Conservation (phyloP, 2,797 vertebrate species). For the Onychomys leucogaster region DNA sequence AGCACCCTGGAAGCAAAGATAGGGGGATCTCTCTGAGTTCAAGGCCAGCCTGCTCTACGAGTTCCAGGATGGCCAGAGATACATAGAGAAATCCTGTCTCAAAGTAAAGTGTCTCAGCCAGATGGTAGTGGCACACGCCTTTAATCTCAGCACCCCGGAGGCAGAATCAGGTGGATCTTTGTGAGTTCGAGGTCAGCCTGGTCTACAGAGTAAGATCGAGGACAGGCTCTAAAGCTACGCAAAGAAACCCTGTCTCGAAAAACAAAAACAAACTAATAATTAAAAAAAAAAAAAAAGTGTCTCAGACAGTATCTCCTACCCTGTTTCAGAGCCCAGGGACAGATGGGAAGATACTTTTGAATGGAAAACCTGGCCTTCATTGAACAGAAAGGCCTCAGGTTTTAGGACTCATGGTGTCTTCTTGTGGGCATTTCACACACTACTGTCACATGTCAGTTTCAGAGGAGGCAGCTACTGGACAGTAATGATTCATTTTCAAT, state of each 20-base stretch:
- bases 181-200: not conserved
- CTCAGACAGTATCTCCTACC: not conserved
- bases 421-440: not conserved
- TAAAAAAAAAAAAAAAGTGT: not conserved
- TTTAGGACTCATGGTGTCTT: not conserved
- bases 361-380: not conserved
- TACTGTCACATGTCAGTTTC: not conserved
- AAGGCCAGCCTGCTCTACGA: not conserved
- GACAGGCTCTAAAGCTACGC: not conserved
- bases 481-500: not conserved
- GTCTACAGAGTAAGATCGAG: not conserved
- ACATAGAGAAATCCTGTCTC: not conserved
- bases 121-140: not conserved
- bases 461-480: not conserved
- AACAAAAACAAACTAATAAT: not conserved
- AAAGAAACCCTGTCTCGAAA: not conserved
- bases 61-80: not conserved
- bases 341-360: not conserved
- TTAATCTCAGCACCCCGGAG: not conserved
- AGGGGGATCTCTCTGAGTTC: not conserved
- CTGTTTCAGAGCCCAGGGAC: not conserved
- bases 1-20: not conserved
- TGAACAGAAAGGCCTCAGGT: not conserved
- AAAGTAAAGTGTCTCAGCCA: not conserved
- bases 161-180: not conserved